Evolutionary conservation across 1,140 invertebrate species (phyloP), one percentile per base, ranked within the genome.

Genomic region (Diprion similis): DNA sequence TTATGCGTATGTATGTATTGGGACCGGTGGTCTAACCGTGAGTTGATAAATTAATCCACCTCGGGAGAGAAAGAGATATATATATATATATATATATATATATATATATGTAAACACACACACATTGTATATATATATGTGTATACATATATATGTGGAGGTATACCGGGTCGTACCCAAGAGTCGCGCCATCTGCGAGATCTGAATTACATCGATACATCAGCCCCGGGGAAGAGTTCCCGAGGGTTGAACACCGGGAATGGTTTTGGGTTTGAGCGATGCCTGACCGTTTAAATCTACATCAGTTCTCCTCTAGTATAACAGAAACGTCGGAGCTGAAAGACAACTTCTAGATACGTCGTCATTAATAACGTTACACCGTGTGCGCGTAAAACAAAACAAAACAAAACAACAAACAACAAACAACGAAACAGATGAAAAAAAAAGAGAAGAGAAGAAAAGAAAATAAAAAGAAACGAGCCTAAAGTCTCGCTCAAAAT

Each of bases 21-120:
- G 24, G 2, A 3, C 24, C 24, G 24, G 2, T 7, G 13, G 17
- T 64, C 59, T 64, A 17, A 17, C 13, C 59, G 59, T 18, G 73
- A 37, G 37, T 78, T 82, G 82, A 84, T 84, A 80, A 83, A 84
- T 84, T 84, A 84, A 84, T 84, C 81, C 80, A 77, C 80, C 78
- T 83, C 80, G 76, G 71, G 76, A 47, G 75, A 78, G 75, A 76
- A 76, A 75, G 66, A 73, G 72, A 72, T 51, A 78, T 78, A 9
- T 59, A 37, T 37, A 37, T 6, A 6, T 37, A 37, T 6, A 37
- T 6, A 6, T 37, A 6, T 37, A 37, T 37, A 6, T 37, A 6
- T n/a, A n/a, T n/a, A 6, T 37, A 6, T 37, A 6, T 6, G 24
- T 37, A n/a, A n/a, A n/a, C n/a, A n/a, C n/a, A n/a, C n/a, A n/a